Evolutionary conservation across 2,888 invertebrate genomes (phyloP).

Genomic region (Ectemnius continuus): DNA sequence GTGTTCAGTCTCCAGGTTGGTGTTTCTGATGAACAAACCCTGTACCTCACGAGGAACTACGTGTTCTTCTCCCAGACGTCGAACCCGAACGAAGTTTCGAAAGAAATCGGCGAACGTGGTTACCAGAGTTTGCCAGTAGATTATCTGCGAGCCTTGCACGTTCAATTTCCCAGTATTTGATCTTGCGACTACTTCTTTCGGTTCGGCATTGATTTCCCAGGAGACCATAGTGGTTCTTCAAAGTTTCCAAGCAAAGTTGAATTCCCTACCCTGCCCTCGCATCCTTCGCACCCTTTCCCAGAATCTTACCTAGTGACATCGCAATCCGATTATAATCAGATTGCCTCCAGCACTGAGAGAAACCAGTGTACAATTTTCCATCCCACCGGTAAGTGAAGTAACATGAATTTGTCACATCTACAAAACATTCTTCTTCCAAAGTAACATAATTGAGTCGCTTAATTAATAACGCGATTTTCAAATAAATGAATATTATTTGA

Average conservation of each 20-base stretch:
- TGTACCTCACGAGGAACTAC: too few species aligned
- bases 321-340: conserved; percentile 25
- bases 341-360: neutral
- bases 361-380: too few species aligned
- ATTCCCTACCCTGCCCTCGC: conserved; percentile 26
- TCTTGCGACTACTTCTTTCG: conserved; percentile 13
- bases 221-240: conserved; percentile 19
- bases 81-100: conserved; percentile 13
- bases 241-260: conserved; percentile 36
- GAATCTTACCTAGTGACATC: conserved; percentile 13
- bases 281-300: neutral
- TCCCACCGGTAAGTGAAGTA: too few species aligned
- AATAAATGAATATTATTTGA: neutral
- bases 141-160: conserved; percentile 24
- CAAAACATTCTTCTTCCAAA: too few species aligned
- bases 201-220: conserved; percentile 39
- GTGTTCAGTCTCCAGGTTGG: conserved; percentile 13
- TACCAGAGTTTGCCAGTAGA: conserved; percentile 27
- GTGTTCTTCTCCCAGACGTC: too few species aligned
- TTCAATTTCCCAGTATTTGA: conserved; percentile 12
- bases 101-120: neutral
- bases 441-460: too few species aligned
- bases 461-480: neutral
- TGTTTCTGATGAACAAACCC: neutral
- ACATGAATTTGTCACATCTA: too few species aligned